These are phyloP conservation scores for Volucella zonaria DNA, from an alignment of 2,888 invertebrate genomes.

Conservation along the genomic window DNA sequence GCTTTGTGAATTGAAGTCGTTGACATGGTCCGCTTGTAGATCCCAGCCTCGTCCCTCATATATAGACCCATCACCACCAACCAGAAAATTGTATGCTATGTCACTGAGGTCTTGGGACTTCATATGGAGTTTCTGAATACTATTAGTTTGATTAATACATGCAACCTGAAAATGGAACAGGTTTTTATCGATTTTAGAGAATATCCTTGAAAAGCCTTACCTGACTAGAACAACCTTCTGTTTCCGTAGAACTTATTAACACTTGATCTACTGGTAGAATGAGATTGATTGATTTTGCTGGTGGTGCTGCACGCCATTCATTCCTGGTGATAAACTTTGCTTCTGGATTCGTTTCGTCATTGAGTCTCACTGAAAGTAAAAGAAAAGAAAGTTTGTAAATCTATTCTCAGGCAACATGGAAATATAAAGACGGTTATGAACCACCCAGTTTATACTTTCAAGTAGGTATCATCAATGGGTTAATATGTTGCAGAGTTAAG, in stretches of 20 bases:
- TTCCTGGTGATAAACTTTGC: conserved; percentile 83
- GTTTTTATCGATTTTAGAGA: background rate
- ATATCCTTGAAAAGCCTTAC: conserved; percentile 77
- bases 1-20: conserved; percentile 86
- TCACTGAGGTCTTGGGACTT: conserved; percentile 86
- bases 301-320: conserved; percentile 88
- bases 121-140: conserved; percentile 86
- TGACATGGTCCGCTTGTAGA: conserved; percentile 87
- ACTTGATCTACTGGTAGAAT: conserved; percentile 84
- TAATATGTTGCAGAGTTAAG: no score
- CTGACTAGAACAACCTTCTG: conserved; percentile 84
- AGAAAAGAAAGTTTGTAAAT: no score
- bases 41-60: conserved; percentile 91
- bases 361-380: no score
- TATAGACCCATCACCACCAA: conserved; percentile 89
- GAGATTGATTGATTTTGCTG: conserved; percentile 81
- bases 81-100: conserved; percentile 89
- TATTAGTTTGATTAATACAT: conserved; percentile 83
- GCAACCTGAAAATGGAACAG: conserved; percentile 80
- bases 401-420: no score
- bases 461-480: no score
- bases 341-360: no score
- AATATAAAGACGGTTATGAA: no score
- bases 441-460: no score
- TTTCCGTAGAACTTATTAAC: conserved; percentile 87